A percentile compares a stretch with the other conserved stretches of the same genome.
These are phyloP conservation scores for Gymnoscelis rufifasciata DNA, from an alignment of 2,888 invertebrate genomes.

Conservation along the genomic window DNA sequence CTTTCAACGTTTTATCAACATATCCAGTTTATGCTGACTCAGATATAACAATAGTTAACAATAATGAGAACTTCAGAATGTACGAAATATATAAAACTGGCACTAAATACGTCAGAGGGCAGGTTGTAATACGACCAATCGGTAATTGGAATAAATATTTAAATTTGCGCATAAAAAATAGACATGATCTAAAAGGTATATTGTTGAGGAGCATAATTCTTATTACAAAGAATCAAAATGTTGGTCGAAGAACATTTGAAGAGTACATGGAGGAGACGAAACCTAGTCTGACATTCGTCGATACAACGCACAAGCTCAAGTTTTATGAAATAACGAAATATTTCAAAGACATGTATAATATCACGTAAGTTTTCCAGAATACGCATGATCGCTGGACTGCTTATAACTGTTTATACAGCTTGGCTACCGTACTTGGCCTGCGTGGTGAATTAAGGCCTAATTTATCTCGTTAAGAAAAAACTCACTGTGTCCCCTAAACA, in stretches of 20 bases:
- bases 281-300: conserved; percentile 72
- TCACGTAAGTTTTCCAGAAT: conserved; percentile 79
- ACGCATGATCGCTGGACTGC: no score
- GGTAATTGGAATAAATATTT: conserved; percentile 66
- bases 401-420: no score
- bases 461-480: no score
- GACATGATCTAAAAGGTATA: conserved; percentile 77
- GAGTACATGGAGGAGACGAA: conserved; percentile 68
- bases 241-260: conserved; percentile 61
- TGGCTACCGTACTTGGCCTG: no score
- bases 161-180: conserved; percentile 49
- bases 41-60: conserved; percentile 57
- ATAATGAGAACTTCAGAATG: conserved; percentile 45
- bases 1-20: conserved; percentile 41
- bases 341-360: conserved; percentile 82
- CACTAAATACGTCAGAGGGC: conserved; percentile 53
- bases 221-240: conserved; percentile 42
- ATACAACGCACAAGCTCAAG: conserved; percentile 82
- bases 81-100: conserved; percentile 79
- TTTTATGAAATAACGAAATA: conserved; percentile 76
- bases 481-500: no score
- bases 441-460: no score
- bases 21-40: conserved; percentile 67
- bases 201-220: conserved; percentile 77
- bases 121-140: conserved; percentile 60